Evolutionary conservation across 2,797 vertebrate genomes (phyloP), one percentile per base, ranked within the genome.

Genomic region (Mormyrops boulengeri): DNA sequence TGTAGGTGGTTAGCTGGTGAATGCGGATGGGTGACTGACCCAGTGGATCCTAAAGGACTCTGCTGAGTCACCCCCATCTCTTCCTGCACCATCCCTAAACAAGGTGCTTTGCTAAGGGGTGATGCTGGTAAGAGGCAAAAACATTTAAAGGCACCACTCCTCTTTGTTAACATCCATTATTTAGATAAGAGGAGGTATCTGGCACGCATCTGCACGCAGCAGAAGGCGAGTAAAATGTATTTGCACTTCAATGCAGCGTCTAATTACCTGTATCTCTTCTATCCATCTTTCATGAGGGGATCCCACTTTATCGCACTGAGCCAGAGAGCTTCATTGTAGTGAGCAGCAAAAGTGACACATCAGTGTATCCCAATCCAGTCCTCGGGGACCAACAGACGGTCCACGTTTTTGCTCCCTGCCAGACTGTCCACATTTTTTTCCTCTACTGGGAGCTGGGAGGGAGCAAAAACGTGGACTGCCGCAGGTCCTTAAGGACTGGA

Each of bases 131-230:
- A 30, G 44, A 14, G 44, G 38, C 2, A 2, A 38, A 88, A 73
- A 88, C 50, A 50, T 52, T 88, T 88, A 50, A 69, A 69, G 87
- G 22, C n/a, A 19, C n/a, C n/a, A 30, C 5, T 17, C 52, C 52
- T 55, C 85, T 85, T 53, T 57, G 85, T 87, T 87, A 87, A 57
- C 44, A 44, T 50, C 44, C 87, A 88, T 73, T 73, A 50, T 69
- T 69, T 44, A 49, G 44, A 88, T 73, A 26, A 73, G 38, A 50
- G 1, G 22, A 12, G 12, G 22, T 5, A 73, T 73, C 41, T 26
- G 26, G 9, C 52, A 30, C 17, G 6, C 44, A 88, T 69, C 47
- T 88, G 41, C 55, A 47, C 2, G 44, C 60, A 5, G 41, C 60
- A 88, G n/a, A 38, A 38, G 52, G 85, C 52, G 12, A 38, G 19